Conservation (phyloP, 2,113 vertebrate species). For the Arizona elegans region DNA sequence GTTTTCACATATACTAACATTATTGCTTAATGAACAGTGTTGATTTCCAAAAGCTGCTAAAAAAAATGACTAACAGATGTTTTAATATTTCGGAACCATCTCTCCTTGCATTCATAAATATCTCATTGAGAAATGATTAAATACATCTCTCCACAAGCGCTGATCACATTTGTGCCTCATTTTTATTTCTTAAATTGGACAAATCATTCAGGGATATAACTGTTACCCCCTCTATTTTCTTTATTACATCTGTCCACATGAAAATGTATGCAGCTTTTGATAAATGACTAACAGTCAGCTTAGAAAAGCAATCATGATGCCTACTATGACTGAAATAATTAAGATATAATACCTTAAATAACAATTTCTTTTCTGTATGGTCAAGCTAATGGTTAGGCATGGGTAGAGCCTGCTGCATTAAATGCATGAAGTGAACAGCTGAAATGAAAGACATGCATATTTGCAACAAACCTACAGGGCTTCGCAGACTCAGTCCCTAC, state of each 20-base stretch:
- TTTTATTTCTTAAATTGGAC: not conserved
- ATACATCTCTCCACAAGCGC: conserved; percentile 43
- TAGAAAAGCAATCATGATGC: not conserved
- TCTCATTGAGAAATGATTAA: conserved; percentile 59
- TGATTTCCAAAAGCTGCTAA: conserved; percentile 58
- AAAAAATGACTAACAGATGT: conserved; percentile 60
- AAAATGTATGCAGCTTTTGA: conserved; percentile 28
- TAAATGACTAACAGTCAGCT: not conserved
- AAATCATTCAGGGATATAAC: not conserved
- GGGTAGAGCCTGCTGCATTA: not conserved
- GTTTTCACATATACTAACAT: conserved; percentile 57
- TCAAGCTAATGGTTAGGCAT: not conserved
- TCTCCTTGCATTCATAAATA: conserved; percentile 48
- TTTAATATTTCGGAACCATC: conserved; percentile 49
- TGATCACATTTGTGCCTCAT: conserved; percentile 41
- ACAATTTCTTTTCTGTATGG: not conserved
- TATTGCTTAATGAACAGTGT: conserved; percentile 64
- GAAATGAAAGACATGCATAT: not conserved
- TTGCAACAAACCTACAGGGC: not conserved
- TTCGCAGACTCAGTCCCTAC: not conserved
- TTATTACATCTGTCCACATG: conserved; percentile 27
- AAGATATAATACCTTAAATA: not conserved
- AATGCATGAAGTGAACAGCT: not conserved
- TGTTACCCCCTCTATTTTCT: not conserved
- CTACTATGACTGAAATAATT: not conserved